A percentile compares a stretch with the other conserved stretches of the same genome.
Conservation (phyloP, 2,113 vertebrate species). For the Cyanoramphus novaezelandiae region DNA sequence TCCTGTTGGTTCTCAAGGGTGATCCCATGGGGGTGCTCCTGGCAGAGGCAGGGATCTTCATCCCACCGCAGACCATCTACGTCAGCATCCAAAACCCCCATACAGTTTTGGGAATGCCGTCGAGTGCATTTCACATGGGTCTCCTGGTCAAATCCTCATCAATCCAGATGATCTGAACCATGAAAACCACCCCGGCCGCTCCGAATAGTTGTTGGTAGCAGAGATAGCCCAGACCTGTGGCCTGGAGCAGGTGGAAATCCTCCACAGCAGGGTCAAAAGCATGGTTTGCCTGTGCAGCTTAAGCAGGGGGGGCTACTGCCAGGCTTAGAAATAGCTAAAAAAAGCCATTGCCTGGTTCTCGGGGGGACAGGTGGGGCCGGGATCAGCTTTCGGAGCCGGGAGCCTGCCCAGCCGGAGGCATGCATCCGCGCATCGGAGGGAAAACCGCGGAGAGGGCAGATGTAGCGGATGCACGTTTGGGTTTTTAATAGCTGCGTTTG, state of each 20-base stretch:
- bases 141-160: neutral
- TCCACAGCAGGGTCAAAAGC: neutral
- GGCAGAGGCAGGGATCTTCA: neutral
- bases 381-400: conserved; percentile 44
- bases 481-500: neutral
- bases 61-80: accelerated
- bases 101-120: accelerated
- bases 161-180: neutral
- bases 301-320: neutral
- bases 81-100: neutral
- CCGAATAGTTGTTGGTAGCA: neutral
- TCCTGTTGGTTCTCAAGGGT: neutral
- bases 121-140: accelerated
- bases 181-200: accelerated
- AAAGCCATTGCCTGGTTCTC: conserved; percentile 40
- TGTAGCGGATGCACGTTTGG: neutral
- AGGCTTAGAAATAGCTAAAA: conserved; percentile 61
- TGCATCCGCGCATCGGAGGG: neutral
- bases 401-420: neutral
- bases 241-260: conserved; percentile 43
- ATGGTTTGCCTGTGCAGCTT: neutral
- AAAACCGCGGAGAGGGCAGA: neutral
- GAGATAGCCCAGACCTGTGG: neutral
- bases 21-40: neutral
- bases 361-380: conserved; percentile 52